Conservation (phyloP, 2,113 vertebrate species). For the Peromyscus polionotus region DNA sequence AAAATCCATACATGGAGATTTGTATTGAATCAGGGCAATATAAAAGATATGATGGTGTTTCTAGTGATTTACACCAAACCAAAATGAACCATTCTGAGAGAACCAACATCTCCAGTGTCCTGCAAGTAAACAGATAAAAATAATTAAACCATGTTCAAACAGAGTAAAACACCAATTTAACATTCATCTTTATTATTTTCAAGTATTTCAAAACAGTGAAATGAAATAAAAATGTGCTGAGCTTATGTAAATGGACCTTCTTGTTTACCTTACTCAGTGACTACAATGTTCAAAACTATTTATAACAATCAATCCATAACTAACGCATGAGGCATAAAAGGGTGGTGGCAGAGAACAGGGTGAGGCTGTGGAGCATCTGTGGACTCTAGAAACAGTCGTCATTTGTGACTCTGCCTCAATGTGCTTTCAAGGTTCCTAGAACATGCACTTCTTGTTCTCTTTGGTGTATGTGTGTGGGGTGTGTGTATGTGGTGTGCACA, state of each 20-base stretch:
- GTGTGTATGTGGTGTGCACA: not conserved
- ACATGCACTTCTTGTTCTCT: not conserved
- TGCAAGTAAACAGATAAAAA: conserved; percentile 80
- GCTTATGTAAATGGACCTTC: not conserved
- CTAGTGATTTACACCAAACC: conserved; percentile 89
- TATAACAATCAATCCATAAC: conserved; percentile 19
- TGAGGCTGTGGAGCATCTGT: conserved; percentile 19
- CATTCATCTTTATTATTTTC: conserved; percentile 37
- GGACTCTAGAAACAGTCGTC: not conserved
- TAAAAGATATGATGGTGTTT: conserved; percentile 54
- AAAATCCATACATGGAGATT: conserved; percentile 3
- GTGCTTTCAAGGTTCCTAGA: conserved; percentile 7
- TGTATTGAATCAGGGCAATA: not conserved
- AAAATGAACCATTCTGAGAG: conserved; percentile 92
- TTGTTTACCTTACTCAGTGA: not conserved
- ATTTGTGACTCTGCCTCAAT: not conserved
- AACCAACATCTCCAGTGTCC: conserved; percentile 82
- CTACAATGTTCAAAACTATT: conserved; percentile 25
- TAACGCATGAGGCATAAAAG: conserved; percentile 41
- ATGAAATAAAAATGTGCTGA: conserved; percentile 11
- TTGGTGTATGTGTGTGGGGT: conserved; percentile 24
- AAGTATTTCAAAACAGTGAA: conserved; percentile 36
- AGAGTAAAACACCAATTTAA: conserved; percentile 43
- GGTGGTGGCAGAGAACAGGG: not conserved
- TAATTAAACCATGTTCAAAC: conserved; percentile 61